These are phyloP conservation scores for Danaus melanippus DNA, from an alignment of 1,140 invertebrate genomes.

Conservation along the genomic window DNA sequence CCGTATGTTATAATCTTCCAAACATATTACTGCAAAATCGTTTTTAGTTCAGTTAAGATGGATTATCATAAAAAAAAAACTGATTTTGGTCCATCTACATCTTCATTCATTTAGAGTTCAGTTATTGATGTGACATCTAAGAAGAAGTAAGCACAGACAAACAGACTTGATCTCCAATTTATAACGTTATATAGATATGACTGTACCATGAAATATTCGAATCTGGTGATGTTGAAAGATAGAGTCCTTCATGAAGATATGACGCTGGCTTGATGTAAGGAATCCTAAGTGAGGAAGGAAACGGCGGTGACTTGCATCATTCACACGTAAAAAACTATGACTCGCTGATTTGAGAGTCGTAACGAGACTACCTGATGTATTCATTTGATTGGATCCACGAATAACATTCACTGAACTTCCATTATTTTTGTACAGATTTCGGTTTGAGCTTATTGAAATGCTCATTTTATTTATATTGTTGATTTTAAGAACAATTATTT, in stretches of 20 bases:
- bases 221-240: no score
- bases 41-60: background rate
- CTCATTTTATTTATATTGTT: conserved; percentile 3
- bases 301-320: conserved; percentile 47
- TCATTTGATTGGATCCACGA: conserved; percentile 35
- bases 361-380: conserved; percentile 50
- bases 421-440: no score
- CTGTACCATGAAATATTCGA: no score
- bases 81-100: no score
- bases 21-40: background rate
- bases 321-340: conserved; percentile 40
- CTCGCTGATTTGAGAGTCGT: conserved; percentile 28
- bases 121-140: no score
- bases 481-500: conserved; percentile 7
- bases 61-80: no score
- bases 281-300: conserved; percentile 42
- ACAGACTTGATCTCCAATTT: no score
- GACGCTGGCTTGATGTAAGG: background rate
- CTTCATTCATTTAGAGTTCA: no score
- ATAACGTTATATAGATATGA: no score
- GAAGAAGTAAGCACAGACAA: no score
- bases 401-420: no score
- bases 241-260: no score
- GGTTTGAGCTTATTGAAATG: conserved; percentile 10
- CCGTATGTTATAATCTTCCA: conserved; percentile 4